phyloP scores from a whole-genome alignment of 2,113 vertebrate genomes.

The Cebidichthys violaceus region DNA sequence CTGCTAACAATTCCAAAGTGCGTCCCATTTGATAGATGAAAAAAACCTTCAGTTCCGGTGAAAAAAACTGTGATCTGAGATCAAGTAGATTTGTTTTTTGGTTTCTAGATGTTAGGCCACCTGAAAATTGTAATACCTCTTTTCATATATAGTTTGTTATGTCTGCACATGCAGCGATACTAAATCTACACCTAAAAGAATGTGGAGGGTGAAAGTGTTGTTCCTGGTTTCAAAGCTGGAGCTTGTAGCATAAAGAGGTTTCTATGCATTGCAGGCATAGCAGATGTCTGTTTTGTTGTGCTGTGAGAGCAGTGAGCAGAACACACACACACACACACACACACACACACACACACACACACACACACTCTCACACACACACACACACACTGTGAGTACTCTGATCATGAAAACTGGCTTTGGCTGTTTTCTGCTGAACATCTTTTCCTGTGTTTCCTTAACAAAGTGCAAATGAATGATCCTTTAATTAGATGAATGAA shows the following conservation, averaged over 20 bases:
- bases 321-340: conserved; percentile 25
- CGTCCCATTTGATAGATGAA: not conserved
- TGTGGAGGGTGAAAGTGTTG: not conserved
- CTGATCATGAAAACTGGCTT: conserved; percentile 27
- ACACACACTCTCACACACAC: conserved; percentile 17
- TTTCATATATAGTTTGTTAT: conserved; percentile 16
- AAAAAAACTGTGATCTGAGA: not conserved
- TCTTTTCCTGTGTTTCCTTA: not conserved
- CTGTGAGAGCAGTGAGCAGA: conserved; percentile 34
- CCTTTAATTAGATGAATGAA: conserved; percentile 3
- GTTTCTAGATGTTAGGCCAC: not conserved
- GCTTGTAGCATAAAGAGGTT: not conserved
- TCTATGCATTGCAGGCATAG: conserved; percentile 34
- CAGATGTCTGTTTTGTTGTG: conserved; percentile 57
- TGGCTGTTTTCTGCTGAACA: conserved; percentile 7
- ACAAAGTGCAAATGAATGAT: conserved; percentile 9
- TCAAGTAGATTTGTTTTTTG: not conserved
- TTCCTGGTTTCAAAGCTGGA: conserved; percentile 8
- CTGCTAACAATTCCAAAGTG: not conserved
- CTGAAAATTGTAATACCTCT: not conserved
- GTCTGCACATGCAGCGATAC: not conserved
- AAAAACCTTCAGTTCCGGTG: not conserved
- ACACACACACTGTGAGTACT: not conserved
- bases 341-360: conserved; percentile 4
- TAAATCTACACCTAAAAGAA: conserved; percentile 24